Evolutionary conservation across 2,797 vertebrate species (phyloP), one percentile per base, ranked within the genome.

Genomic region (Eulemur coronatus): DNA sequence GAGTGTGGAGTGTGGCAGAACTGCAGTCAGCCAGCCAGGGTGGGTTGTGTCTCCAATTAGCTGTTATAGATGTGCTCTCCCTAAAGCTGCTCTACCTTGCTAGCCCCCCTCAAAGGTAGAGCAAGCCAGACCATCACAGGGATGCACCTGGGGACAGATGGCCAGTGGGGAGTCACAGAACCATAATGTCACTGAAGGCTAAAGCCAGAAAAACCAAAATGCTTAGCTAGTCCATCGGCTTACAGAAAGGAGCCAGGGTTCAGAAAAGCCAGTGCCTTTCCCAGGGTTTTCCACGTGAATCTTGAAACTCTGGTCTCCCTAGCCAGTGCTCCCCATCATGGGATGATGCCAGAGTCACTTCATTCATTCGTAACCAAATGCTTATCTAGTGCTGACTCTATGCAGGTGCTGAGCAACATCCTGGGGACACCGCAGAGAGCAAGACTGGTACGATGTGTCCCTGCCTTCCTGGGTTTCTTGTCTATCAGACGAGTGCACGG

Each of bases 381-480:
- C 10, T 28, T 4, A 20, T 41, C 0, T 1, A 14, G 12, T 30
- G 7, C 28, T 0, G 2, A 5, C 28, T 17, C 12, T 5, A 11
- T 5, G 18, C 13, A 7, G 86, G 57, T 13, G 1, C n/a, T 24
- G 0, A 2, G 22, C 14, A 35, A 17, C 8, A 5, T 26, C 61
- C 41, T 7, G 43, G 48, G 33, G 22, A 63, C 24, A 0, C 20
- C 0, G 0, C 7, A n/a, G 67, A 41, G 18, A 61, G 69, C 35
- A 12, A 26, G 72, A 4, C 57, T 9, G 43, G 18, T 0, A 0
- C 1, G 8, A 24, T 1, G 28, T 1, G 26, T 41, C 18, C 38
- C 69, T 24, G n/a, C 18, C 38, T 63, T 52, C 20, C 59, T 2
- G 18, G 59, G n/a, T 22, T 6, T 38, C 26, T 26, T 6, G 2